These are phyloP conservation scores for Bombycilla garrulus DNA, from an alignment of 2,113 vertebrate species.

Conservation along the genomic window DNA sequence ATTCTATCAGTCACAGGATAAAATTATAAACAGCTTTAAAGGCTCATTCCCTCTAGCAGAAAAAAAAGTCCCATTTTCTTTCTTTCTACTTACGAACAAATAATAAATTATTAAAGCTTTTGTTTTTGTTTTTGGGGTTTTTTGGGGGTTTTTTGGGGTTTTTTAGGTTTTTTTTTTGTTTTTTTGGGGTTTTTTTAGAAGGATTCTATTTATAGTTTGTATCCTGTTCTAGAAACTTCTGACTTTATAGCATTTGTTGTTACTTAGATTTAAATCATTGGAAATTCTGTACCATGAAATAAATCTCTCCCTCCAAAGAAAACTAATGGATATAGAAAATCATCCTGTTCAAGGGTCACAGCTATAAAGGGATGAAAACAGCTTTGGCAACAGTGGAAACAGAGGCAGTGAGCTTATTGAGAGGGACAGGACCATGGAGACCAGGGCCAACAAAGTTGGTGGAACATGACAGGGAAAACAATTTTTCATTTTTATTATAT, in stretches of 20 bases:
- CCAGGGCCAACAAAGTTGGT: not conserved
- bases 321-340: not conserved
- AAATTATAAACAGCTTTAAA: not conserved
- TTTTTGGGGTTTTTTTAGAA: not conserved
- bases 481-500: not conserved
- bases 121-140: not conserved
- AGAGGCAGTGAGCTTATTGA: not conserved
- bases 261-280: not conserved
- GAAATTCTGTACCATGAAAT: not conserved
- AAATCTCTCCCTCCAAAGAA: not conserved
- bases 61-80: not conserved
- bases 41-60: not conserved
- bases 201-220: not conserved
- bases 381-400: not conserved
- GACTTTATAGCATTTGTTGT: not conserved
- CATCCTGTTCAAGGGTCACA: not conserved
- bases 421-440: fast-evolving
- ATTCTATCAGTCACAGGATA: not conserved
- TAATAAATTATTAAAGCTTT: not conserved
- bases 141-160: not conserved
- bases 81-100: not conserved
- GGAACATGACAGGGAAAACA: not conserved
- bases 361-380: not conserved
- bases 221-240: not conserved
- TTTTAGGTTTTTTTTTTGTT: not conserved